phyloP scores from a whole-genome alignment of 1,140 invertebrate genomes.

The Episyrphus balteatus region DNA sequence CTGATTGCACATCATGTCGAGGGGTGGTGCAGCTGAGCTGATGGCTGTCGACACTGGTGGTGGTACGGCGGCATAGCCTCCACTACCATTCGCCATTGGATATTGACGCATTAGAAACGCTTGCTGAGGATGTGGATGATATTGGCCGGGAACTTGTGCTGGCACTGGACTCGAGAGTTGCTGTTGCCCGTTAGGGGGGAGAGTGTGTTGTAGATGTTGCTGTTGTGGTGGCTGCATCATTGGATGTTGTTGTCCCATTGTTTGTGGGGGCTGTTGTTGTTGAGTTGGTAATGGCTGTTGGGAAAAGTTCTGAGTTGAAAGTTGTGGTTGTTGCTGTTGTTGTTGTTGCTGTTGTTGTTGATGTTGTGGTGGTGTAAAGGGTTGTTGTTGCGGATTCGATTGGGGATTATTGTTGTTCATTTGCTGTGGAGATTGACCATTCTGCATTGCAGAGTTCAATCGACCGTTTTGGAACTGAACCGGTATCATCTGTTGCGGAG shows the following conservation, averaged over 20 bases:
- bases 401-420: slow-evolving; percentile 17
- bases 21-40: slow-evolving; percentile 28
- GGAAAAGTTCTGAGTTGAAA: background rate
- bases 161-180: slow-evolving; percentile 1
- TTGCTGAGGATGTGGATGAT: slow-evolving; percentile 2
- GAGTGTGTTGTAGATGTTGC: slow-evolving; percentile 15
- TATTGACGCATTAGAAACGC: background rate
- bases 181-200: slow-evolving; percentile 10
- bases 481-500: slow-evolving; percentile 3
- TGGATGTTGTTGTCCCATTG: slow-evolving; percentile 8
- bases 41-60: slow-evolving; percentile 11
- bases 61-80: background rate
- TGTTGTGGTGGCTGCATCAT: slow-evolving; percentile 7
- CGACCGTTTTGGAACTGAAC: slow-evolving; percentile 9
- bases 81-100: background rate
- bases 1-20: slow-evolving; percentile 15
- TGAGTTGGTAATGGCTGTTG: background rate
- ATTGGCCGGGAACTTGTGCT: slow-evolving; percentile 9
- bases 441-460: background rate
- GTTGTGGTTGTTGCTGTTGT: slow-evolving; percentile 23
- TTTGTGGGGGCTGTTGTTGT: slow-evolving; percentile 9
- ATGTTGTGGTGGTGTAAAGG: slow-evolving; percentile 6
- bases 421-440: slow-evolving; percentile 11
- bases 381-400: slow-evolving; percentile 13
- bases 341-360: slow-evolving; percentile 19